These are phyloP conservation scores for Pandemis corylana DNA, from an alignment of 2,888 invertebrate species.

Conservation along the genomic window DNA sequence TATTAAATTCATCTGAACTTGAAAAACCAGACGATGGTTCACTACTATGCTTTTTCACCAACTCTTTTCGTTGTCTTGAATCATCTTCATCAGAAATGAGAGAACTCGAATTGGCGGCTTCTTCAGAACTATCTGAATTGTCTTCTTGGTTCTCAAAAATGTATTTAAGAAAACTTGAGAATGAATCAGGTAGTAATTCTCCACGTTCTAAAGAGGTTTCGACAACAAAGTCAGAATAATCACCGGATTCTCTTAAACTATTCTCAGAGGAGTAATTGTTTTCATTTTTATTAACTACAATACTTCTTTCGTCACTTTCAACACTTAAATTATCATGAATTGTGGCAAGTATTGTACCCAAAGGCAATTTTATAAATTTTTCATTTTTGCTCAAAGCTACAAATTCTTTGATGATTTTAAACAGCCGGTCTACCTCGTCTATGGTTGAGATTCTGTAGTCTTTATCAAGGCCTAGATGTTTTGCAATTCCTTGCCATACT, in stretches of 20 bases:
- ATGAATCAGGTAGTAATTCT: background rate
- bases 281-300: background rate
- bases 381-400: conserved; percentile 7
- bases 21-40: background rate
- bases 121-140: background rate
- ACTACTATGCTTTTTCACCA: background rate
- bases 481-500: background rate
- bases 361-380: background rate
- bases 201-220: background rate
- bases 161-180: background rate
- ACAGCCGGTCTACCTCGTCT: background rate
- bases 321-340: background rate
- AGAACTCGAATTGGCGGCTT: background rate
- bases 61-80: background rate
- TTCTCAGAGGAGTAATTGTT: too few species aligned
- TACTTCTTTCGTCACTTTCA: background rate
- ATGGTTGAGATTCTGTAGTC: background rate
- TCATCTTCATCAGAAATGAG: background rate
- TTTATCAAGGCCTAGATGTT: background rate
- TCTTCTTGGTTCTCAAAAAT: background rate
- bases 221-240: background rate
- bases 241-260: background rate
- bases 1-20: background rate
- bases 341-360: background rate
- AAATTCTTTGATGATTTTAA: background rate